Base-by-base conservation (phyloP, 1,140 invertebrate species). In the Drosophila kikkawai region DNA sequence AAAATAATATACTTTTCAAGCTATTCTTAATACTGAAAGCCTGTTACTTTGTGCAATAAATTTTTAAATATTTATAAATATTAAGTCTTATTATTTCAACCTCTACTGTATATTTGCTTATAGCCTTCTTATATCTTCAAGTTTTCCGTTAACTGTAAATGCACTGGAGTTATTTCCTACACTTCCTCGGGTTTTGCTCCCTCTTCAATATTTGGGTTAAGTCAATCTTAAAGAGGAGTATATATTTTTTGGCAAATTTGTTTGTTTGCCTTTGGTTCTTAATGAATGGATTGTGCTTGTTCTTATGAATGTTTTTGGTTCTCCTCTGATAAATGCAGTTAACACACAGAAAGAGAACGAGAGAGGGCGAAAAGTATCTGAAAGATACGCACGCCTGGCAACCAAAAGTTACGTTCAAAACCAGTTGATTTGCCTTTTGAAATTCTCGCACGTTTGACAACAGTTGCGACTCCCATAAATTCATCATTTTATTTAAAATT, bases 401-500 rank as follows among this genome's bases (percentile, higher is more conserved):
- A 73, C 55, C 42, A 42, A 44, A 44, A 63, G 29, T 19, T 51
- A 37, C 50, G 56, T 42, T 51, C 60, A 17, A 74, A 79, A 79
- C 58, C 63, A 67, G 66, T 65, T 75, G 67, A 56, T 58, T 68
- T 74, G 80, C 48, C 75, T 70, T 63, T 76, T 69, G 78, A 74
- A 88, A 88, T 88, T 88, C 85, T 85, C 70, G 85, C 85, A 88
- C 85, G 85, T 88, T 76, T 79, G 53, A 48, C 67, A 61, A 17
- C 74, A 39, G 41, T 50, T 58, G 55, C 66, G 42, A 53, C 67
- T 79, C 71, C 70, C 68, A 90, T 88, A 88, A 90, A 88, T 88
- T 85, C 75, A 90, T 88, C 85, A 88, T 88, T 88, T 88, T 88
- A 88, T 90, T 90, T 90, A 70, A 90, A 90, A 85, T 90, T 88